These are phyloP conservation scores for Physella acuta DNA, from an alignment of 1,140 invertebrate species.

Conservation along the genomic window DNA sequence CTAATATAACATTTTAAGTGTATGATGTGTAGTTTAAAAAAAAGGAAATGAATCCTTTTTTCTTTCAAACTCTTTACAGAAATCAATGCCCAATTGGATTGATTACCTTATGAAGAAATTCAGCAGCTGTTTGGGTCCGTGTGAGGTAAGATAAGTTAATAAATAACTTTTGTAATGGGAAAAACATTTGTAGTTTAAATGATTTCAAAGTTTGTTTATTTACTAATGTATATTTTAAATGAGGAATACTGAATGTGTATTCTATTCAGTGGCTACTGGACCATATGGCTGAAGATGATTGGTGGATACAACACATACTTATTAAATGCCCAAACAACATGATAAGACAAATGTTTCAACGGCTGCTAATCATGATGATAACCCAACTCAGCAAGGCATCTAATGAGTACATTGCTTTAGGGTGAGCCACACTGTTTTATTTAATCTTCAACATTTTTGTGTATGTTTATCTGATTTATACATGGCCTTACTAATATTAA, in stretches of 20 bases:
- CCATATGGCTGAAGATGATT: slow-evolving; percentile 87
- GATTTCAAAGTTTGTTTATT: too few relatives aligned
- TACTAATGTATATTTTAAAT: too few relatives aligned
- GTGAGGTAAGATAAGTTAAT: slow-evolving; percentile 70
- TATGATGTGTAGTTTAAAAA: neutral
- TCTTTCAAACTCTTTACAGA: slow-evolving; percentile 66
- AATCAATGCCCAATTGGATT: slow-evolving; percentile 95
- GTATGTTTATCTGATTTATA: slow-evolving; percentile 3
- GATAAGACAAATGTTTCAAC: slow-evolving; percentile 75
- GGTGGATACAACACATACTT: slow-evolving; percentile 92
- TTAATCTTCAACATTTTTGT: neutral
- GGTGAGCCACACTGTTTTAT: slow-evolving; percentile 36
- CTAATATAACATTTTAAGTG: neutral
- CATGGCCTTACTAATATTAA: neutral
- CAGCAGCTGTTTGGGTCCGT: slow-evolving; percentile 84
- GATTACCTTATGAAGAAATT: slow-evolving; percentile 92
- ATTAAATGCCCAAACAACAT: slow-evolving; percentile 95
- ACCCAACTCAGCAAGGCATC: slow-evolving; percentile 72
- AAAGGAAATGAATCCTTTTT: neutral
- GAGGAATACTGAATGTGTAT: too few relatives aligned
- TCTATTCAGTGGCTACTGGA: slow-evolving; percentile 78
- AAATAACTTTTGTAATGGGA: too few relatives aligned
- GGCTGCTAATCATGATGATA: slow-evolving; percentile 90
- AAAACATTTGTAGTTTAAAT: too few relatives aligned
- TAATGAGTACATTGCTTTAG: slow-evolving; percentile 70